phyloP scores from a whole-genome alignment of 2,113 vertebrate genomes.

The Caranx melampygus region DNA sequence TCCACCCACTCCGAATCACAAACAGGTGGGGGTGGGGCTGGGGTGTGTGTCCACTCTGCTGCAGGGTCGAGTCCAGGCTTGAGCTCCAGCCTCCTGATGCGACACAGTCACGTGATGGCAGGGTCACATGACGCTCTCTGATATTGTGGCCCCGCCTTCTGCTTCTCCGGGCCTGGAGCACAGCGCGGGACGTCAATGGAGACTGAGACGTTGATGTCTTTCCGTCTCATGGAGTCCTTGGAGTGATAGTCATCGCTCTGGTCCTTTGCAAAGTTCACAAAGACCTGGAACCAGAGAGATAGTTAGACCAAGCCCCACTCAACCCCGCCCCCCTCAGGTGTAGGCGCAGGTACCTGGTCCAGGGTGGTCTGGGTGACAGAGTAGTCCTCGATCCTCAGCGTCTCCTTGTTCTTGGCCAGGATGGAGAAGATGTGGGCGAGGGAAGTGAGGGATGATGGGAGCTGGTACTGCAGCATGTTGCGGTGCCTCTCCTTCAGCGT shows the following conservation, averaged over 20 bases:
- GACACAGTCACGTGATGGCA: background rate
- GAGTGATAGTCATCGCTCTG: slow-evolving; percentile 97
- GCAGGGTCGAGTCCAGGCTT: slow-evolving; percentile 1
- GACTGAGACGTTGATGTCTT: slow-evolving; percentile 76
- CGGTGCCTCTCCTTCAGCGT: slow-evolving; percentile 95
- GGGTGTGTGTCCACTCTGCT: background rate
- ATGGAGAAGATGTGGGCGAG: slow-evolving; percentile 95
- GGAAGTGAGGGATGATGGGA: slow-evolving; percentile 91
- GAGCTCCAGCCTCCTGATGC: slow-evolving; percentile 3
- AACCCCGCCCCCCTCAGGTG: background rate
- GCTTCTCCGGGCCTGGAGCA: slow-evolving; percentile 70
- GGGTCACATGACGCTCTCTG: slow-evolving; percentile 92
- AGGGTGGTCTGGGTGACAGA: slow-evolving; percentile 98
- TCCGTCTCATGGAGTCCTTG: slow-evolving; percentile 92
- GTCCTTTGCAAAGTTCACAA: slow-evolving; percentile 99
- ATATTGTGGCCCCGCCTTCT: slow-evolving; percentile 79
- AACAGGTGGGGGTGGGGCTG: background rate
- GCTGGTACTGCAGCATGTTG: slow-evolving; percentile 98
- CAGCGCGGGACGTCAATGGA: slow-evolving; percentile 84
- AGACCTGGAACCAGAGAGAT: slow-evolving; percentile 86
- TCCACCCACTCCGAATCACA: slow-evolving; percentile 37
- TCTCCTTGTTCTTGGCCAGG: slow-evolving; percentile 92
- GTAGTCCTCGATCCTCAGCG: slow-evolving; percentile 95
- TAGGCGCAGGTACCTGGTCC: slow-evolving; percentile 87
- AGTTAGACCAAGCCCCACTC: background rate